Evolutionary conservation across 2,888 invertebrate genomes (phyloP), one percentile per base, ranked within the genome.

Genomic region (Priocnemis perturbator): DNA sequence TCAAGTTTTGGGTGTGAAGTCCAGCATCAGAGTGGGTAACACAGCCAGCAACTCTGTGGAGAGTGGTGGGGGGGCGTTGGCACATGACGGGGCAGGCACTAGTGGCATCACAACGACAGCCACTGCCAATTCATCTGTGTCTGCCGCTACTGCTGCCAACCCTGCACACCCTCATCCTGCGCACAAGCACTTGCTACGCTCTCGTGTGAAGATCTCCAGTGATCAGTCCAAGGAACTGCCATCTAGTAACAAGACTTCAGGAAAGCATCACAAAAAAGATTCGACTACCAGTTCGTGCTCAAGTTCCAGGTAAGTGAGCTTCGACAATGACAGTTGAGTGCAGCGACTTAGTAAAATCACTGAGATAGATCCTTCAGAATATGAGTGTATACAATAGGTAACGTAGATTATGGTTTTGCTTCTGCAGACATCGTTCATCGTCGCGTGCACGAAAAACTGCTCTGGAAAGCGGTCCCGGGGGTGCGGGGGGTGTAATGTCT

Each of bases 261-360:
- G 85, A 37, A 89, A 89, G 64, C 86, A 88, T 77, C 86, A 89
- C 76, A 89, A 89, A 60, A 89, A 88, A 78, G 89, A 89, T 53
- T 74, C 83, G 63, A 80, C 94, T 92, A 93, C 94, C 93, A 93
- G 94, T 89, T 92, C 93, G 86, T 92, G 92, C 89, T 92, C 93
- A 73, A 92, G 92, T 83, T 91, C 91, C 86, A 92, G 92, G 91
- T 92, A 84, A 81, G 7, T 37, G 17, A 37, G 23, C 17, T 9
- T 19, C 1, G 7, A 50, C 17, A n/a, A 17, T 7, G 17, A 50
- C n/a, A 17, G 4, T 11, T 37, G 37, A 37, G 7, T 37, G 1
- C 37, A 1, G 14, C 7, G 14, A 9, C 17, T 11, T 17, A 4
- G 50, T 19, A 9, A 17, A 50, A 50, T 1, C 37, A 37, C 37